Evolutionary conservation across 2,797 vertebrate species (phyloP).

Genomic region (Gastrophryne carolinensis): DNA sequence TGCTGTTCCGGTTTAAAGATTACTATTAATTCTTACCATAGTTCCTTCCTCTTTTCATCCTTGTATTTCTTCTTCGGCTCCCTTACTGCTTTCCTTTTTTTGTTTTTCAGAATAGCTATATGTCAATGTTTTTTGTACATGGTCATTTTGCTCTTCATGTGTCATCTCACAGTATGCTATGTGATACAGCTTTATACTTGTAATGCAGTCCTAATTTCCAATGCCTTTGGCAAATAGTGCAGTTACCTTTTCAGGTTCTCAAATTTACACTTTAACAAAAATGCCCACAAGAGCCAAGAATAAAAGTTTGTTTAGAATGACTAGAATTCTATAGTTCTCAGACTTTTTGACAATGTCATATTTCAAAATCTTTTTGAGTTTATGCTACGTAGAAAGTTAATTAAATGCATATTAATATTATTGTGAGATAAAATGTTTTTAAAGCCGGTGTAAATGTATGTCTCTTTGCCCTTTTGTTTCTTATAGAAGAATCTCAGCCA

Average conservation of each 20-base stretch:
- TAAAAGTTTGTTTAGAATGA: too few species aligned
- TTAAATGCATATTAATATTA: too few species aligned
- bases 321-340: too few species aligned
- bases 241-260: background rate
- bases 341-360: too few species aligned
- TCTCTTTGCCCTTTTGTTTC: too few species aligned
- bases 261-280: background rate
- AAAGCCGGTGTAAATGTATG: too few species aligned
- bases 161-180: background rate
- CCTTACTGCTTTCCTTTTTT: background rate
- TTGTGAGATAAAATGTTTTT: too few species aligned
- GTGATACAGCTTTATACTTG: background rate
- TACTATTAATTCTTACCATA: too few species aligned
- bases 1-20: too few species aligned
- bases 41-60: background rate
- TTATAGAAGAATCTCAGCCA: too few species aligned
- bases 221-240: background rate
- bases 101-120: constrained; percentile 3
- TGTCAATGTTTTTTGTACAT: background rate
- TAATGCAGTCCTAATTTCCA: background rate
- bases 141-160: background rate
- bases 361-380: too few species aligned
- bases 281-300: background rate
- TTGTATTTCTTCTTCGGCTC: background rate
- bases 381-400: too few species aligned